Base-by-base conservation (phyloP, 2,888 invertebrate genomes). In the Drosophila seclusa region DNA sequence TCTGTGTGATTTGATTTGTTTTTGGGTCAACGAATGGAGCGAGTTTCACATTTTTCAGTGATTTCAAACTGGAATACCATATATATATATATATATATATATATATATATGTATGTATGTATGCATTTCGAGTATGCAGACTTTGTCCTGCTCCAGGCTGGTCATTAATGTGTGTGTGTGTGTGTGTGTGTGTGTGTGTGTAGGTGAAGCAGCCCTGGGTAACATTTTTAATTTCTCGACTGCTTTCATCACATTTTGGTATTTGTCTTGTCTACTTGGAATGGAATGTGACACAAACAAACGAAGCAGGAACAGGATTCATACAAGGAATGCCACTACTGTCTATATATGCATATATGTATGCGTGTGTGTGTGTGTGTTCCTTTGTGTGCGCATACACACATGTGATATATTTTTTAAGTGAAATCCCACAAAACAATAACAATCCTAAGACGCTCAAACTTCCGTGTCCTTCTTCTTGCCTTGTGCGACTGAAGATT, bases 201-300 rank as follows among this genome's bases (percentile, higher is more conserved):
- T 52, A 48, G 45, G 58, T 29, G 49, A 57, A 48, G 42, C 38
- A 62, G 70, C 68, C 67, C 67, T 77, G 40, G 53, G 61, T 53
- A 82, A 71, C 77, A 87, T 82, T 87, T 85, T 85, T 82, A 83
- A 83, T 87, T 87, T 85, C 74, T 74, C 71, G 63, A 68, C 60
- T 55, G 68, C 77, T 80, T 87, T 87, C 77, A 83, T 83, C 80
- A 78, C 73, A 86, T 83, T 86, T 85, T 58, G 61, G 77, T 68
- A 80, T 88, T 88, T 80, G 71, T 86, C 83, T 57, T 78, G 73
- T 83, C 71, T 70, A 45, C 45, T 45, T 45, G 45, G 8, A 72
- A 80, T 80, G 83, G 78, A 86, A 83, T 88, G 86, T 68, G 86
- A 58, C 74, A 67, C 60, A 59, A 70, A 38, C 50, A 58, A 42